These are phyloP conservation scores for Chelonus insularis DNA, from an alignment of 1,140 invertebrate species.

Conservation along the genomic window DNA sequence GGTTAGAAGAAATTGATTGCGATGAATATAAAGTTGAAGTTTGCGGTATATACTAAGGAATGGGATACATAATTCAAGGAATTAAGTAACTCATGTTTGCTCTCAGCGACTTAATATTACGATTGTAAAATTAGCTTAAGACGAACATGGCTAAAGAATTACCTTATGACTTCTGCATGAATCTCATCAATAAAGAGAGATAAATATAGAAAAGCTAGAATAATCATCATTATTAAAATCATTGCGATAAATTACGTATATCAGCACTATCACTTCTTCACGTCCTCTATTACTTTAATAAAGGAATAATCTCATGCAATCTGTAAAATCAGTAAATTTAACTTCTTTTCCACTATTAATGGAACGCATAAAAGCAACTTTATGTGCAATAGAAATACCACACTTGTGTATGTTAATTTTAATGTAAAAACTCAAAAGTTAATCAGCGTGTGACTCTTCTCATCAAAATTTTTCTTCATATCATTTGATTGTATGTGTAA, in stretches of 20 bases:
- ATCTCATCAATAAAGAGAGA: conserved; percentile 2
- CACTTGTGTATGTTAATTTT: neutral
- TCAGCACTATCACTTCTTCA: neutral
- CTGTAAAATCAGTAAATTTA: neutral
- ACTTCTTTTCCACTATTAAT: conserved; percentile 2
- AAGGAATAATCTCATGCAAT: neutral
- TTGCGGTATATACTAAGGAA: conserved; percentile 7
- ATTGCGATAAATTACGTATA: too few species aligned
- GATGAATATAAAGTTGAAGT: conserved; percentile 9
- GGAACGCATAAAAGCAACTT: neutral
- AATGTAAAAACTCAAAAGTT: neutral
- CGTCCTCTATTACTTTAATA: neutral
- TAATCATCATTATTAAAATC: conserved; percentile 13
- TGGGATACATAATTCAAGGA: conserved; percentile 28
- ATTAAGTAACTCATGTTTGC: conserved; percentile 24
- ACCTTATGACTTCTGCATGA: neutral
- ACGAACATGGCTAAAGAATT: neutral
- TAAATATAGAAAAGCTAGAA: conserved; percentile 22
- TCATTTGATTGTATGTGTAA: too few species aligned
- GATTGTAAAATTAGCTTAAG: conserved; percentile 13
- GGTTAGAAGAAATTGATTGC: conserved; percentile 19
- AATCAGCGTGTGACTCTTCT: neutral
- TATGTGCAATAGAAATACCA: neutral
- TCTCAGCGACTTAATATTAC: conserved; percentile 7
- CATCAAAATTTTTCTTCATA: neutral